Base-by-base conservation (phyloP, 2,113 vertebrate species). In the Lathamus discolor region DNA sequence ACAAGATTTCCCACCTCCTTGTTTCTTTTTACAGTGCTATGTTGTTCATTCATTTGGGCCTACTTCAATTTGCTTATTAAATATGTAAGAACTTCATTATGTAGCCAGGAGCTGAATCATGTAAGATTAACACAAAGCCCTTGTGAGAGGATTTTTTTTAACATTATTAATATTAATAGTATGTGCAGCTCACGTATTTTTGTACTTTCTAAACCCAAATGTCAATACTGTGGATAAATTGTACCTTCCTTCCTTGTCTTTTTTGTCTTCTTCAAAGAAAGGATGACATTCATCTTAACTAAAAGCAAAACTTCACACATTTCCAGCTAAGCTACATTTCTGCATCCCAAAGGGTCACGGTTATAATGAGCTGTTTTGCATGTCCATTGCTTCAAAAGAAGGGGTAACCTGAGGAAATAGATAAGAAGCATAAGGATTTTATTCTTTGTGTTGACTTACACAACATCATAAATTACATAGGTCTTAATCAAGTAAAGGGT, bases 151-250 rank as follows among this genome's bases (percentile, higher is more conserved):
- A 95, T 87, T 97, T 97, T 95, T 95, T 97, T 72, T 88, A 95
- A 95, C 74, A 86, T 94, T 97, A 97, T 97, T 97, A 98, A 97
- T 97, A 98, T 97, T 97, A 97, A 97, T 97, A 86, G 43, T 83
- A 86, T 2, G 33, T 90, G 86, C 52, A 76, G 52, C 59, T 92
- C 52, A 94, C 3, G 4, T 95, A 93, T 90, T 93, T 97, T 87
- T 94, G 55, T 94, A 69, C 83, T 94, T 97, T 94, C 82, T 55
- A 96, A 97, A 95, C 44, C 55, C 73, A 95, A 98, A 97, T 98
- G 92, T 96, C 97, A 98, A 94, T 93, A 94, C 31, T 87, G 79
- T 89, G 82, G 94, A 77, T 93, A 97, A 97, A 83, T 37, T 61
- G 59, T 62, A 90, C 27, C 67, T 86, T 70, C 69, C 33, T 84